phyloP scores from a whole-genome alignment of 2,113 vertebrate species.

The Engraulis encrasicolus region DNA sequence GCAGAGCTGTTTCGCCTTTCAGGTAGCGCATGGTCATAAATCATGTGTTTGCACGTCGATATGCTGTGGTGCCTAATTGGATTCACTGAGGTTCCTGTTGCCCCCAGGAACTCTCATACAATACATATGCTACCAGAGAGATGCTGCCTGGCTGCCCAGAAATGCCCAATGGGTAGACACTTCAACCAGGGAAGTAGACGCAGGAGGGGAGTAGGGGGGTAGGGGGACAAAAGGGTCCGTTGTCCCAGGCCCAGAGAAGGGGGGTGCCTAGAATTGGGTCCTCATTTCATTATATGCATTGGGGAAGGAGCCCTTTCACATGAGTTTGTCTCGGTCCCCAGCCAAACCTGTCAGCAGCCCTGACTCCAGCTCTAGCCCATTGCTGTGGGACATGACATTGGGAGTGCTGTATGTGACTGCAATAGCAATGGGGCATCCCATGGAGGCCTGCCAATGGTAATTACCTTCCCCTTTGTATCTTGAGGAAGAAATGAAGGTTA shows the following conservation, averaged over 20 bases:
- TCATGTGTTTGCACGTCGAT: background rate
- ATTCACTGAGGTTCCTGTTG: background rate
- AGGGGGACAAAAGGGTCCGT: too few species aligned
- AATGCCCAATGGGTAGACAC: background rate
- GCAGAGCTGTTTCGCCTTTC: background rate
- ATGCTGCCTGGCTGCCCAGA: background rate
- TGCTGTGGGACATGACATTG: background rate
- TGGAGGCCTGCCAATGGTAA: conserved; percentile 5
- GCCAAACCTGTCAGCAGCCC: too few species aligned
- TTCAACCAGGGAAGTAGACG: too few species aligned
- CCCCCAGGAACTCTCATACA: background rate
- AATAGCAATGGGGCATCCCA: background rate
- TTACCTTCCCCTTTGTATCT: conserved; percentile 5
- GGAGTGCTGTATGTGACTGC: conserved; percentile 4
- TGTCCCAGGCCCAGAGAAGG: too few species aligned
- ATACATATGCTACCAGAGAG: background rate
- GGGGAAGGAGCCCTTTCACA: too few species aligned
- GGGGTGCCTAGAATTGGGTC: too few species aligned
- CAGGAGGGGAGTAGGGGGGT: too few species aligned
- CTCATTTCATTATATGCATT: too few species aligned
- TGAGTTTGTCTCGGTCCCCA: too few species aligned
- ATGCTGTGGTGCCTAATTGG: background rate
- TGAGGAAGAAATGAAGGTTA: conserved; percentile 12
- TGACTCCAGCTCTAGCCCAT: background rate
- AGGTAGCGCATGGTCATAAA: background rate